phyloP scores from a whole-genome alignment of 2,888 invertebrate species.

The Quadriops clusia region DNA sequence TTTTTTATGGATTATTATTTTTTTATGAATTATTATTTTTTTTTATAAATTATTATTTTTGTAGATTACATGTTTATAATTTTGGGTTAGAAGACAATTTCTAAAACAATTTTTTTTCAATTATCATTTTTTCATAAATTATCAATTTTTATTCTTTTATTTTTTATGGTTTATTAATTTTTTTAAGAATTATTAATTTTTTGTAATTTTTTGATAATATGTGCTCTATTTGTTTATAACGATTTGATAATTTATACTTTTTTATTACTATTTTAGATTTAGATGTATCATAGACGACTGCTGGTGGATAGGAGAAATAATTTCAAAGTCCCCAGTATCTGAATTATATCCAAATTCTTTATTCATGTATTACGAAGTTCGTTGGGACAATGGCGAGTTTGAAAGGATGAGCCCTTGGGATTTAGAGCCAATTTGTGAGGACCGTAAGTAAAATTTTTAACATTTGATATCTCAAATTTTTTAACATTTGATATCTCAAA shows the following conservation, averaged over 20 bases:
- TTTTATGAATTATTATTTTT: constrained; percentile 1
- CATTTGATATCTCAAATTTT: too few species aligned
- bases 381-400: constrained; percentile 89
- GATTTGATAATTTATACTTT: background rate
- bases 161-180: constrained; percentile 8
- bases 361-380: constrained; percentile 59
- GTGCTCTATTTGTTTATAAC: too few species aligned
- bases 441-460: constrained; percentile 39
- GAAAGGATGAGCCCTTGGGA: constrained; percentile 94
- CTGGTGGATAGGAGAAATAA: constrained; percentile 91
- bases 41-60: too few species aligned
- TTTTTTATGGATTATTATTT: too few species aligned
- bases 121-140: constrained; percentile 23
- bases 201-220: constrained; percentile 1
- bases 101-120: too few species aligned
- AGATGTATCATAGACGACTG: constrained; percentile 90
- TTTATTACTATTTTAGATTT: constrained; percentile 45
- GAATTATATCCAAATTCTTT: constrained; percentile 58
- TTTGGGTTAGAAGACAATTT: too few species aligned
- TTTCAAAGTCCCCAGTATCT: constrained; percentile 52
- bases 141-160: constrained; percentile 7
- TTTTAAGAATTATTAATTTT: background rate
- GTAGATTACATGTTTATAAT: too few species aligned
- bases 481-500: too few species aligned
- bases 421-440: constrained; percentile 75